Conservation (phyloP, 2,797 vertebrate genomes). For the Loris lydekkerianus region DNA sequence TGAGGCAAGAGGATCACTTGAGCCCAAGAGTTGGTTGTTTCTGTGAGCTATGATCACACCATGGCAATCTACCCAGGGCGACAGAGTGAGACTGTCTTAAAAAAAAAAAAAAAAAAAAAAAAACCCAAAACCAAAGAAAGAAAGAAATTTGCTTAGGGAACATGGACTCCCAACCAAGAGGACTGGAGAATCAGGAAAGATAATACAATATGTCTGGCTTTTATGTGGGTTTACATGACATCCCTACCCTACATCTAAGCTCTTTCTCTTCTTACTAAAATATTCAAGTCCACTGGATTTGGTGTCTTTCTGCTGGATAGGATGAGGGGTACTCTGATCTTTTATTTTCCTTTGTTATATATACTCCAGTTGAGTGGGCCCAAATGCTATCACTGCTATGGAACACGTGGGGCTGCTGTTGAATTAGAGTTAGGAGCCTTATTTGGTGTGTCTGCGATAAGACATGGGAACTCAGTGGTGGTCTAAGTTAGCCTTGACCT, state of each 20-base stretch:
- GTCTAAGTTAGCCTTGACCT: conserved; percentile 59
- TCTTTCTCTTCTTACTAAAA: neutral
- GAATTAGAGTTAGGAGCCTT: neutral
- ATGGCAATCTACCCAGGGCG: too few species aligned
- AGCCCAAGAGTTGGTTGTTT: too few species aligned
- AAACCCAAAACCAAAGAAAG: neutral
- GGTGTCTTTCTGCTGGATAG: neutral
- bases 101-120: too few species aligned
- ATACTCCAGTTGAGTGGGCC: neutral
- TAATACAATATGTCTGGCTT: neutral
- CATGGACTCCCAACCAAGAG: neutral
- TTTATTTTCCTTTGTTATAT: neutral
- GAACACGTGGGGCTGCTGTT: neutral
- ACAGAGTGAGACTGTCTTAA: too few species aligned
- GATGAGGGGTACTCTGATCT: neutral
- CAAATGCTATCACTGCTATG: neutral
- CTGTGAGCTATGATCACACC: too few species aligned
- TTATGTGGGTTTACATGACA: fast-evolving
- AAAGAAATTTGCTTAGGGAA: neutral
- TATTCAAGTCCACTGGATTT: neutral
- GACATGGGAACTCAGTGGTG: neutral
- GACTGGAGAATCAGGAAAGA: neutral
- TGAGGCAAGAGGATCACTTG: too few species aligned
- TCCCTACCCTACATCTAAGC: too few species aligned
- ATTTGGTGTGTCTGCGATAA: neutral